These are phyloP conservation scores for Anaspis maculata DNA, from an alignment of 2,888 invertebrate genomes.

Conservation along the genomic window DNA sequence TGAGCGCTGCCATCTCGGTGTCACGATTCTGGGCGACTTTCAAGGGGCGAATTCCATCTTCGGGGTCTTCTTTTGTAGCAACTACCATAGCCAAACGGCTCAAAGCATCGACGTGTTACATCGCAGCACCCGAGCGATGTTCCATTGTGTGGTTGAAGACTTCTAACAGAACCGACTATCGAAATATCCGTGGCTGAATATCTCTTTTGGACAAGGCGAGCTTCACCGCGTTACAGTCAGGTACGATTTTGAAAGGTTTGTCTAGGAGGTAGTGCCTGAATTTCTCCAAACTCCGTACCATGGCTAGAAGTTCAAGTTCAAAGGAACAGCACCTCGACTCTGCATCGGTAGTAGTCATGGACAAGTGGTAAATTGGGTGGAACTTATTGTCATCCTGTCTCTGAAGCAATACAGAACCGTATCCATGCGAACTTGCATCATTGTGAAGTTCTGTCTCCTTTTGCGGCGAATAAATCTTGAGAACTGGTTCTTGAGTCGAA, in stretches of 20 bases:
- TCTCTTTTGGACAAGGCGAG: slow-evolving; percentile 25
- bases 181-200: slow-evolving; percentile 24
- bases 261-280: slow-evolving; percentile 26
- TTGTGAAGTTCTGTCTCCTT: slow-evolving; percentile 30
- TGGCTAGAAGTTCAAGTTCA: slow-evolving; percentile 27
- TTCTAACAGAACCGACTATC: slow-evolving; percentile 24
- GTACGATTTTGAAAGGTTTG: slow-evolving; percentile 24
- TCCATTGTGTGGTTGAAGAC: slow-evolving; percentile 17
- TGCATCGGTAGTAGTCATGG: slow-evolving; percentile 22
- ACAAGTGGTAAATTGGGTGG: slow-evolving; percentile 30
- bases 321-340: slow-evolving; percentile 31
- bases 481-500: slow-evolving; percentile 17
- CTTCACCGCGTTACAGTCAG: slow-evolving; percentile 25
- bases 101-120: slow-evolving; percentile 28
- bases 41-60: too few relatives aligned
- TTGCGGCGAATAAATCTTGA: slow-evolving; percentile 25
- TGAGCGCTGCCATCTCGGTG: too few relatives aligned
- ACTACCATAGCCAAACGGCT: too few relatives aligned
- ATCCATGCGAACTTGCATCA: slow-evolving; percentile 28
- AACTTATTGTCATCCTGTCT: slow-evolving; percentile 22
- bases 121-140: slow-evolving; percentile 15
- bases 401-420: slow-evolving; percentile 29
- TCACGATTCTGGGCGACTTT: too few relatives aligned
- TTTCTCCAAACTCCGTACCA: slow-evolving; percentile 22
- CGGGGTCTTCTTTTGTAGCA: too few relatives aligned